Evolutionary conservation across 2,113 vertebrate genomes (phyloP), one percentile per base, ranked within the genome.

Genomic region (Sander lucioperca): DNA sequence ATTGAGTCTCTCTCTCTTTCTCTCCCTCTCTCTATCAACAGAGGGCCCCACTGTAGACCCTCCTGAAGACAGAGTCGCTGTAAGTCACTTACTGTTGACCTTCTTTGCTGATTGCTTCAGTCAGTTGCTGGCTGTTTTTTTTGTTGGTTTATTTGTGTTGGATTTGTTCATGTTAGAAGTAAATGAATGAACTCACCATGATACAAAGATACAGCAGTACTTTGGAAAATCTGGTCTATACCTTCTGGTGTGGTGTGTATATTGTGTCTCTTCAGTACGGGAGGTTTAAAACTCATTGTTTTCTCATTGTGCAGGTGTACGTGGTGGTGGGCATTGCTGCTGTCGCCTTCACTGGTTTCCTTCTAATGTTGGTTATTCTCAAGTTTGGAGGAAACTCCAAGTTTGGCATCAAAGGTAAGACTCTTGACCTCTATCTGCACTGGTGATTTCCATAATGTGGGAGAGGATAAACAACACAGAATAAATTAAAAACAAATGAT

Each of bases 341-440:
- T 65, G 94, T 99, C 43, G 98, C 97, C 47, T 98, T 98, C 91
- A 97, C 96, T 36, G 98, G 97, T 82, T 96, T 99, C 89, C 95
- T 99, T 71, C 94, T 99, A 84, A 98, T 99, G 96, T 92, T 99
- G 73, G 96, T 98, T 88, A 96, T 99, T 90, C 96, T 99, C 86
- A 99, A 98, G 92, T 97, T 99, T 91, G 97, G 97, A 89, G 97
- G 97, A 74, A 98, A 99, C 81, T 99, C 98, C 54, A 99, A 99
- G 92, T 99, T 99, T 94, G 98, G 98, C 90, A 98, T 99, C 96
- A 99, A 99, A 99, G 98, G 98, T 99, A 99, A 96, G 96, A 91
- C 74, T 76, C 30, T 30, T 16, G 15, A 11, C 57, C 78, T 57
- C 84, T 23, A 63, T 61, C 21, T 82, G 13, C n/a, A 33, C 0